A percentile compares a stretch with the other conserved stretches of the same genome.
These are phyloP conservation scores for Euplagia quadripunctaria DNA, from an alignment of 2,888 invertebrate species.

Conservation along the genomic window DNA sequence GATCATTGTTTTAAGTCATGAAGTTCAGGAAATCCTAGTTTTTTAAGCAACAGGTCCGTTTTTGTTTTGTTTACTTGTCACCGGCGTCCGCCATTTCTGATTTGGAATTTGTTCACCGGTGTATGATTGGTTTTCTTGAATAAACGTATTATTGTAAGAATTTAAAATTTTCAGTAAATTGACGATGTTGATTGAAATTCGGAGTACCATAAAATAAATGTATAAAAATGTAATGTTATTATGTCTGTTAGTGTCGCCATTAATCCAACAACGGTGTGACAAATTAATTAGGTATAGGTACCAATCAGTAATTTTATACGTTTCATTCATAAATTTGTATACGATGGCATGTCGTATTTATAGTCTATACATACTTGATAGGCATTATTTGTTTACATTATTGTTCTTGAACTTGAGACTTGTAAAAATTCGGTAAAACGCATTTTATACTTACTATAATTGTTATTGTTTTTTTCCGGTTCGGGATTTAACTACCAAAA, in stretches of 20 bases:
- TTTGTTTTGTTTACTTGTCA: slow-evolving; percentile 89
- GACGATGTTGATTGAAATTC: slow-evolving; percentile 14
- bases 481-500: too few species aligned
- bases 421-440: background rate
- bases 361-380: background rate
- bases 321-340: slow-evolving; percentile 6
- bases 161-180: slow-evolving; percentile 15
- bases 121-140: slow-evolving; percentile 18
- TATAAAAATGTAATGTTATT: slow-evolving; percentile 10
- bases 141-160: slow-evolving; percentile 13
- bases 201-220: slow-evolving; percentile 25
- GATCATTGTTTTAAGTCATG: slow-evolving; percentile 79
- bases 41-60: slow-evolving; percentile 88
- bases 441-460: background rate
- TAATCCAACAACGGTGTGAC: slow-evolving; percentile 37
- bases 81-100: slow-evolving; percentile 88
- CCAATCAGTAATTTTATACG: background rate
- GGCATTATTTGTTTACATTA: slow-evolving; percentile 8
- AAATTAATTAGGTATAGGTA: slow-evolving; percentile 25
- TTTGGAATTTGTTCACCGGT: slow-evolving; percentile 82
- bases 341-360: background rate
- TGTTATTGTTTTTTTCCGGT: background rate
- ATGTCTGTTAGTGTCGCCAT: slow-evolving; percentile 47
- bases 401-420: background rate
- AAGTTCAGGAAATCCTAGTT: slow-evolving; percentile 66